Percentiles rank a stretch among this genome's conserved stretches.
phyloP scores from a whole-genome alignment of 2,888 invertebrate species.

The Pseudoips prasinana region DNA sequence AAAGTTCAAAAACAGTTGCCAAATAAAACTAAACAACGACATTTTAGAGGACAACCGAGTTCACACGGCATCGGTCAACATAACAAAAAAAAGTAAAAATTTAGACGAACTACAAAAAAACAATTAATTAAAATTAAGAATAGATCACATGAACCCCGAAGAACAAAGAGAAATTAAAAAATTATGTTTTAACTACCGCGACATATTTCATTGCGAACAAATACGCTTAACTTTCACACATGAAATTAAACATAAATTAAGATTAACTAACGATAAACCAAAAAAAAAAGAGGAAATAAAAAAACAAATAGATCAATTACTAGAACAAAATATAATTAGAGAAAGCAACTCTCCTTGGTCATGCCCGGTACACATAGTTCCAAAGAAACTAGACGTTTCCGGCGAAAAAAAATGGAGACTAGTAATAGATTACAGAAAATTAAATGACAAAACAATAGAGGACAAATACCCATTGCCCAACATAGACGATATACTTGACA shows the following conservation, averaged over 20 bases:
- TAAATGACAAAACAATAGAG: slow-evolving; percentile 30
- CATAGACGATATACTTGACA: slow-evolving; percentile 31
- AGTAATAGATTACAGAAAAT: slow-evolving; percentile 17
- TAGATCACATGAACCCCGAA: slow-evolving; percentile 33
- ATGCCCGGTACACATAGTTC: slow-evolving; percentile 8
- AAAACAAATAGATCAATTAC: slow-evolving; percentile 5
- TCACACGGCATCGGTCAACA: too few relatives aligned
- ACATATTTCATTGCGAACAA: slow-evolving; percentile 39
- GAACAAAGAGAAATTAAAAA: slow-evolving; percentile 27
- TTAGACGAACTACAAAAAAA: neutral
- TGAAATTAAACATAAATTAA: slow-evolving; percentile 8
- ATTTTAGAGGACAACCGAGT: too few relatives aligned
- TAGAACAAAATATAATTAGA: slow-evolving; percentile 10
- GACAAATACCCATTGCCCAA: slow-evolving; percentile 33
- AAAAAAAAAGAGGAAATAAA: slow-evolving; percentile 13
- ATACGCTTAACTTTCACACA: slow-evolving; percentile 25
- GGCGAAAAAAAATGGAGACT: slow-evolving; percentile 9
- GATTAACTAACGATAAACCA: slow-evolving; percentile 14
- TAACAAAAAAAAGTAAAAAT: neutral
- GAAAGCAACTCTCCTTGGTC: slow-evolving; percentile 8
- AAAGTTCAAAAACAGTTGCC: too few relatives aligned
- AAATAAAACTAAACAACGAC: too few relatives aligned
- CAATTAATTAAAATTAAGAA: slow-evolving; percentile 5
- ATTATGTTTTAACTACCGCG: slow-evolving; percentile 30
- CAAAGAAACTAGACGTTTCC: slow-evolving; percentile 6